Base-by-base conservation (phyloP, 2,888 invertebrate species). In the Emmelina monodactyla region DNA sequence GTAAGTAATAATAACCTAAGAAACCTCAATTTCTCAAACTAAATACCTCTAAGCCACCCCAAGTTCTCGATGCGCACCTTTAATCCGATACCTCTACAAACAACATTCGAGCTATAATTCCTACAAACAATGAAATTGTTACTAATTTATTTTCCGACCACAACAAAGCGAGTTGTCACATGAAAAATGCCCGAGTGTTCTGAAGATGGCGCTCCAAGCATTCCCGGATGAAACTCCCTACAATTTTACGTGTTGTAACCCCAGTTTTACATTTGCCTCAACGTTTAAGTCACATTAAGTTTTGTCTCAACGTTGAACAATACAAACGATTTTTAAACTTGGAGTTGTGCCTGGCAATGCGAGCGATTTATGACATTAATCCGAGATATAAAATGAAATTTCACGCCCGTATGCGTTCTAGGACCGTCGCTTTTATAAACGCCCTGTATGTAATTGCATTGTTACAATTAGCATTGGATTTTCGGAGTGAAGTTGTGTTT, bases 111-210 rank as follows among this genome's bases (percentile, higher is more conserved):
- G 54, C 46, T 51, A 72, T 69, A 68, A 75, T 75, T 72, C 64
- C 62, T 61, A 51, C 70, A 72, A 73, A 76, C 73, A 79, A 69
- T 76, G 75, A 72, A 73, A 78, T 73, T 72, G 78, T 78, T 70
- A 75, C 72, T 78, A 76, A 79, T 79, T 78, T 76, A 72, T 79
- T 76, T 71, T 58, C 62, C 68, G 56, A 70, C 76, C 75, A 55
- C 73, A 73, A 76, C 78, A 79, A 78, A 76, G 78, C 71, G 75
- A 66, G 67, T 72, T 70, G 76, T 76, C 78, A 67, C 73, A 61
- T 76, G 78, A 79, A 78, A 79, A 78, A 78, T 76, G 65, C 63
- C 60, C 54, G 58, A 51, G 52, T 58, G 54, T 22, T 34, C 62
- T 49, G 55, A 25, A 11, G 19, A 19, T 19, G 19, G 9, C 9